Base-by-base conservation (phyloP, 2,113 vertebrate genomes). In the Stigmatopora nigra region DNA sequence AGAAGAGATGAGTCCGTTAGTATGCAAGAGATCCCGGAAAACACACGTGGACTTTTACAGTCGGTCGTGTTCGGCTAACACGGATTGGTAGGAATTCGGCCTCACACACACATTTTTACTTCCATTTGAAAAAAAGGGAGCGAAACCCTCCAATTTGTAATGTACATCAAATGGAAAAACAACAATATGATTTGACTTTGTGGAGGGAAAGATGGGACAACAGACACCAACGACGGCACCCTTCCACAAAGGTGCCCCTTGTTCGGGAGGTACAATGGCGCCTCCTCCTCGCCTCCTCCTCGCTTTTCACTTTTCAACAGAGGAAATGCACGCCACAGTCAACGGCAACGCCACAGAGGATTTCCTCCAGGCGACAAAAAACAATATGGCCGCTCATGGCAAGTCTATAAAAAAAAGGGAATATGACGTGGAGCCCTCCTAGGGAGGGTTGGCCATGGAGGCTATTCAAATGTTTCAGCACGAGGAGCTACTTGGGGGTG, bases 241-340 rank as follows among this genome's bases (percentile, higher is more conserved):
- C 25, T 61, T 14, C 20, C 10, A 88, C 79, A 88, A 89, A 81
- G 79, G 67, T 53, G 46, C 47, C 75, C 68, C 67, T 79, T 88
- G 78, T 90, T 77, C 3, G 7, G 41, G 64, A 64, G 51, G 64
- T 72, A 78, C 80, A 84, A 83, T 79, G 45, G 77, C 22, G 64
- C 68, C 71, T 62, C 19, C 45, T 65, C 51, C 25, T 31, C 25
- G 25, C 25, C 25, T 31, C 25, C 25, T 31, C 25, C 25, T 31
- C 25, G 25, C 25, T n/a, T 14, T 62, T 66, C 60, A 68, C 48
- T 49, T 61, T 4, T 68, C 53, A 75, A 47, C 67, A 38, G 61
- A 53, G 63, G 19, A 36, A 68, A 65, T 45, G 19, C 20, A 63
- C 64, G 55, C 65, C 53, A 35, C 53, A 35, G 65, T 55, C 75